Evolutionary conservation across 2,797 vertebrate species (phyloP).

Genomic region (Ataeniobius toweri): DNA sequence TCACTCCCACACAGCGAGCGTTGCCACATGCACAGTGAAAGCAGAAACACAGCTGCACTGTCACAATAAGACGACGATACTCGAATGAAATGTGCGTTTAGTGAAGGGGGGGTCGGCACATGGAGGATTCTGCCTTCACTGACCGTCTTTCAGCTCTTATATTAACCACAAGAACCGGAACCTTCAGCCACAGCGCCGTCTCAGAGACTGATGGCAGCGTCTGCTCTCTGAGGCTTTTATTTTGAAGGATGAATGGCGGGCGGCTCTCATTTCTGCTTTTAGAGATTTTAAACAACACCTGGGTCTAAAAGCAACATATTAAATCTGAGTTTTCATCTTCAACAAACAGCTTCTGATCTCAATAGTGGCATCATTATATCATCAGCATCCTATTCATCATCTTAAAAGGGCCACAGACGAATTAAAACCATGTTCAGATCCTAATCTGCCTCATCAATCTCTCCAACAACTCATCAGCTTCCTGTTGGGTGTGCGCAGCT

Average conservation of each 20-base stretch:
- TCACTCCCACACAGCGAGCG: slow-evolving; percentile 7
- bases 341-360: not conserved
- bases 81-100: slow-evolving; percentile 52
- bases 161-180: slow-evolving; percentile 69
- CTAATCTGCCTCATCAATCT: slow-evolving; percentile 45
- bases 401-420: slow-evolving; percentile 13
- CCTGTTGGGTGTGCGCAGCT: slow-evolving; percentile 30
- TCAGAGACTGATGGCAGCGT: not conserved
- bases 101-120: slow-evolving; percentile 52
- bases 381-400: slow-evolving; percentile 2
- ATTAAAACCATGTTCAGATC: slow-evolving; percentile 24
- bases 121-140: slow-evolving; percentile 73
- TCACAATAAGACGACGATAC: slow-evolving; percentile 40
- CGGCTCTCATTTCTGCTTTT: slow-evolving; percentile 7
- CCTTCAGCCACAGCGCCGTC: slow-evolving; percentile 21
- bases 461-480: slow-evolving; percentile 31
- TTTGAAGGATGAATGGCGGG: slow-evolving; percentile 12
- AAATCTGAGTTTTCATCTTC: slow-evolving; percentile 25
- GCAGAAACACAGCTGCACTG: slow-evolving; percentile 37
- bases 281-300: slow-evolving; percentile 15
- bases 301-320: not conserved
- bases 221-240: not conserved
- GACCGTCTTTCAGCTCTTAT: slow-evolving; percentile 82
- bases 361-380: slow-evolving; percentile 1
- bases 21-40: slow-evolving; percentile 51